These are phyloP conservation scores for Notothenia rossii DNA, from an alignment of 2,113 vertebrate species.

Conservation along the genomic window DNA sequence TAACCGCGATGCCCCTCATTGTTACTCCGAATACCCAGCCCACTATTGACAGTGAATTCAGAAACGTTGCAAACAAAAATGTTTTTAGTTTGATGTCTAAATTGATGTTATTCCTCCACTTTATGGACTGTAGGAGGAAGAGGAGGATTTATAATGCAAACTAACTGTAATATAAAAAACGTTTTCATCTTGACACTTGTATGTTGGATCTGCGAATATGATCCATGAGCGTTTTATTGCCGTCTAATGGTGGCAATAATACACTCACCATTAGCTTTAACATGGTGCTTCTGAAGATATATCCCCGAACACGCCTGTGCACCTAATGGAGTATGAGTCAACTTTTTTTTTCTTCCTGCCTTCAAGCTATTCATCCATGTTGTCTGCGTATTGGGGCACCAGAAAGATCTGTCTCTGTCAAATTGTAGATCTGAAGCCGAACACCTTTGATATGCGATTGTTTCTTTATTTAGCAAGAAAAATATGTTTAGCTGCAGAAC, in stretches of 20 bases:
- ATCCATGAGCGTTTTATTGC: constrained; percentile 21
- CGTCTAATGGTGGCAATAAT: constrained; percentile 27
- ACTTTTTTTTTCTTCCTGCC: not conserved
- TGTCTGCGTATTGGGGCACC: not conserved
- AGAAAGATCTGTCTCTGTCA: constrained; percentile 30
- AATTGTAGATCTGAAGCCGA: constrained; percentile 12
- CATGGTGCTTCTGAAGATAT: constrained; percentile 8
- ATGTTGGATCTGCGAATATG: not conserved
- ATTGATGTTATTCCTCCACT: too few relatives aligned
- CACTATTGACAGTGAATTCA: not conserved
- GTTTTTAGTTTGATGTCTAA: too few relatives aligned
- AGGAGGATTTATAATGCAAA: too few relatives aligned
- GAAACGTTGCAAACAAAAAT: not conserved
- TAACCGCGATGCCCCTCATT: too few relatives aligned
- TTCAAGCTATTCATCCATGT: constrained; percentile 6
- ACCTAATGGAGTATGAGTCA: constrained; percentile 8
- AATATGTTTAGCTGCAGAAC: constrained; percentile 39
- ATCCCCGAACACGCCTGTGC: not conserved
- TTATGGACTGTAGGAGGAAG: too few relatives aligned
- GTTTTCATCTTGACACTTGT: not conserved
- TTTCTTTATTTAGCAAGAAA: constrained; percentile 60
- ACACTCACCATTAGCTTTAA: constrained; percentile 33
- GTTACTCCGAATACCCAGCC: too few relatives aligned
- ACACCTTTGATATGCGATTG: constrained; percentile 37
- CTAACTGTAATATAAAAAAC: too few relatives aligned